phyloP scores from a whole-genome alignment of 2,113 vertebrate genomes.

The Carettochelys insculpta region DNA sequence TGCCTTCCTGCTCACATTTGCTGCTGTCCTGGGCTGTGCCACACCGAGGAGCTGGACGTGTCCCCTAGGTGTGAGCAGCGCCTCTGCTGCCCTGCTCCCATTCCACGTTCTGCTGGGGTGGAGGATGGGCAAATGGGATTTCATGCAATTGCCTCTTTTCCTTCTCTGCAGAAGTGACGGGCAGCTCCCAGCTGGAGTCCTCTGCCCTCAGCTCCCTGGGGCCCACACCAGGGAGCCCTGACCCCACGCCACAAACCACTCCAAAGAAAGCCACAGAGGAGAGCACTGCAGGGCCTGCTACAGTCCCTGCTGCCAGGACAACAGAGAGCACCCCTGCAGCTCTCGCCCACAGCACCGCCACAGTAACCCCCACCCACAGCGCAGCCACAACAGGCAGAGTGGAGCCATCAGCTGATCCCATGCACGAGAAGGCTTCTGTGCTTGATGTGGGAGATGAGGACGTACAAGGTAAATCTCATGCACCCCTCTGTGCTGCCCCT shows the following conservation, averaged over 20 bases:
- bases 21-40: not conserved
- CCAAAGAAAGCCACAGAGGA: conserved; percentile 7
- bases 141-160: conserved; percentile 16
- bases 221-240: conserved; percentile 2
- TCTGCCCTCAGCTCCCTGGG: not conserved
- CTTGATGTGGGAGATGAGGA: conserved; percentile 53
- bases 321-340: accelerated
- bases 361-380: not conserved
- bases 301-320: not conserved
- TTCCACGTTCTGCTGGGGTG: not conserved
- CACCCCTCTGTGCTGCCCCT: not conserved
- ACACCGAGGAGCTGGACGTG: not conserved
- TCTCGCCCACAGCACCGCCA: not conserved
- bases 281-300: not conserved
- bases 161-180: conserved; percentile 39
- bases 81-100: not conserved
- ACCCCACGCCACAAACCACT: not conserved
- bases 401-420: not conserved
- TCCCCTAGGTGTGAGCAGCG: not conserved
- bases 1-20: not conserved
- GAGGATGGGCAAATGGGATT: not conserved
- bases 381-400: not conserved
- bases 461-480: conserved; percentile 59
- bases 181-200: not conserved
- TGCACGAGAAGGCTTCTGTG: conserved; percentile 52